Evolutionary conservation across 2,888 invertebrate genomes (phyloP).

Genomic region (Himalopsyche kuldschensis): DNA sequence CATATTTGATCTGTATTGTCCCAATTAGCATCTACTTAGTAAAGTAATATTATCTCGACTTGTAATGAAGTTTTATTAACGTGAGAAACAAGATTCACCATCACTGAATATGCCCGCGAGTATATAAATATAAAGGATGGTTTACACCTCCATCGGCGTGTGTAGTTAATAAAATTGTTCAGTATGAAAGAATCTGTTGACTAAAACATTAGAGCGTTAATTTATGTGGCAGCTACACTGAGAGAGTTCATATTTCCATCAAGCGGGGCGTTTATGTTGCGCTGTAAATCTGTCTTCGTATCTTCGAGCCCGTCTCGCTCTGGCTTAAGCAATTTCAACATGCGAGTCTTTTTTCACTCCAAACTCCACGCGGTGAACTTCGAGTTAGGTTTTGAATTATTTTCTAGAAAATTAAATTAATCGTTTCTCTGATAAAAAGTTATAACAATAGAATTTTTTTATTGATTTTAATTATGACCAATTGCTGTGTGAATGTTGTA

Average conservation of each 20-base stretch:
- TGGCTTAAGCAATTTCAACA: neutral
- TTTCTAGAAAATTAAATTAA: neutral
- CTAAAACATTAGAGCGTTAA: constrained; percentile 36
- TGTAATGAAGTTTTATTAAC: too few species aligned
- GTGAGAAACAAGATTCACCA: too few species aligned
- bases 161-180: constrained; percentile 37
- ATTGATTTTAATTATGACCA: too few species aligned
- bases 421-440: too few species aligned
- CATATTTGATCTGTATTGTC: too few species aligned
- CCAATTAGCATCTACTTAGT: too few species aligned
- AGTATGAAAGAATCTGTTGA: constrained; percentile 36
- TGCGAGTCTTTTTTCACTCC: neutral
- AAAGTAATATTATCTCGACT: too few species aligned
- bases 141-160: constrained; percentile 20
- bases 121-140: neutral
- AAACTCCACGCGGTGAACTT: neutral
- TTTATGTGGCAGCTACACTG: constrained; percentile 37
- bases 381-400: neutral
- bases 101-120: neutral
- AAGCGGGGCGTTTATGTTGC: constrained; percentile 30
- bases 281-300: constrained; percentile 35
- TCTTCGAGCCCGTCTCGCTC: neutral
- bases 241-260: constrained; percentile 38
- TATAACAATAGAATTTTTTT: too few species aligned
- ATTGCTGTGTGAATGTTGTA: too few species aligned